Percentiles rank a stretch among this genome's conserved stretches.
phyloP scores from a whole-genome alignment of 2,113 vertebrate genomes.

The Hemibagrus wyckioides region DNA sequence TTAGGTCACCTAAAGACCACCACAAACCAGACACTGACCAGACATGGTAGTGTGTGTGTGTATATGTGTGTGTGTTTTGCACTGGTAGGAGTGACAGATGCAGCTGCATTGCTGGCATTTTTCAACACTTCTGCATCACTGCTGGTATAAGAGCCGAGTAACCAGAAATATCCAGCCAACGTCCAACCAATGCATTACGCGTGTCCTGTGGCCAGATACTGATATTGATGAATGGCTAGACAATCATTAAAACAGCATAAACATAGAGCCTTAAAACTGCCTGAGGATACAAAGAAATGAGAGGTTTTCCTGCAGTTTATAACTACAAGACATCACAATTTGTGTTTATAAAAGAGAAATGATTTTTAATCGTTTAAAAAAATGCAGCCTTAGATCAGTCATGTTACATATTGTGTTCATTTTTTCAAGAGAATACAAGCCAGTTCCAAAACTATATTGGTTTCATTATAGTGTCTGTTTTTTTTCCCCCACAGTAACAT shows the following conservation, averaged over 20 bases:
- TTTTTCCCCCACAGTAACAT: constrained; percentile 84
- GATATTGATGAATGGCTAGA: not conserved
- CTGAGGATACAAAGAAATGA: not conserved
- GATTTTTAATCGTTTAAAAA: not conserved
- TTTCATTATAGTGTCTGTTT: not conserved
- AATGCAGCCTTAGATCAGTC: not conserved
- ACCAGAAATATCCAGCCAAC: not conserved
- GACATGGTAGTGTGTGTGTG: not conserved
- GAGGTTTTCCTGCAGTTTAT: not conserved
- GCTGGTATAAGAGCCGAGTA: not conserved
- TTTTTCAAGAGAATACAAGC: not conserved
- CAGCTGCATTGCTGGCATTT: constrained; percentile 2
- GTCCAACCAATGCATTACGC: not conserved
- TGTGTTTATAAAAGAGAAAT: not conserved
- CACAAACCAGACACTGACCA: not conserved
- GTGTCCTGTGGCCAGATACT: not conserved
- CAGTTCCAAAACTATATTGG: not conserved
- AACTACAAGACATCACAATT: not conserved
- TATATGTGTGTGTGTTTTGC: not conserved
- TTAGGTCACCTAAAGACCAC: not conserved
- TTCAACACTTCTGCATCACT: not conserved
- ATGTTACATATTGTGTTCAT: too few species aligned
- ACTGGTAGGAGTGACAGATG: not conserved
- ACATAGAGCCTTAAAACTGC: not conserved
- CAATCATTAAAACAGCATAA: not conserved